Conservation (phyloP, 2,888 invertebrate genomes). For the Hofmannophila pseudospretella region DNA sequence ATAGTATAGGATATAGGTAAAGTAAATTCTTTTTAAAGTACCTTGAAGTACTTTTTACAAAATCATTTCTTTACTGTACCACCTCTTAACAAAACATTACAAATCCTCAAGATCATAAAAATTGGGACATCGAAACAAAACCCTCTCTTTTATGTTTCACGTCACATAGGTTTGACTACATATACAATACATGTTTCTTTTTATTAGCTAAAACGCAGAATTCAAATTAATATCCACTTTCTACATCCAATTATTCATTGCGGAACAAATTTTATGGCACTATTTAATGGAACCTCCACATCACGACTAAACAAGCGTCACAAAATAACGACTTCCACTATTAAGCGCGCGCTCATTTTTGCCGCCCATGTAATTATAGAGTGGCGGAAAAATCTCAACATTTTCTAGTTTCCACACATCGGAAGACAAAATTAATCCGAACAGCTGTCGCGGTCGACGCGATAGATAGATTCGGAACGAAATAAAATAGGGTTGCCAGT, state of each 20-base stretch:
- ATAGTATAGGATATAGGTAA: too few species aligned
- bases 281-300: neutral
- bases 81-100: too few species aligned
- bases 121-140: too few species aligned
- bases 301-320: neutral
- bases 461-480: conserved; percentile 15
- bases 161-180: too few species aligned
- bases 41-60: too few species aligned
- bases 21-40: too few species aligned
- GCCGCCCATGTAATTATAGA: conserved; percentile 42
- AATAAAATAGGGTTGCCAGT: too few species aligned
- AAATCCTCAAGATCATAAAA: too few species aligned
- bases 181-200: too few species aligned
- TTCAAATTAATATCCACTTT: neutral
- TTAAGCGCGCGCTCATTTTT: conserved; percentile 24
- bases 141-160: too few species aligned
- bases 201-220: too few species aligned
- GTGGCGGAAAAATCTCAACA: conserved; percentile 30
- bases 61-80: too few species aligned
- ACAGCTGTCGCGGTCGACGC: conserved; percentile 46
- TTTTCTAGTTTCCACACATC: conserved; percentile 39
- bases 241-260: neutral
- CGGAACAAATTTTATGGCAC: neutral
- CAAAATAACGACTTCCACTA: neutral
- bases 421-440: conserved; percentile 49